Conservation (phyloP, 2,113 vertebrate genomes). For the Elephas maximus region DNA sequence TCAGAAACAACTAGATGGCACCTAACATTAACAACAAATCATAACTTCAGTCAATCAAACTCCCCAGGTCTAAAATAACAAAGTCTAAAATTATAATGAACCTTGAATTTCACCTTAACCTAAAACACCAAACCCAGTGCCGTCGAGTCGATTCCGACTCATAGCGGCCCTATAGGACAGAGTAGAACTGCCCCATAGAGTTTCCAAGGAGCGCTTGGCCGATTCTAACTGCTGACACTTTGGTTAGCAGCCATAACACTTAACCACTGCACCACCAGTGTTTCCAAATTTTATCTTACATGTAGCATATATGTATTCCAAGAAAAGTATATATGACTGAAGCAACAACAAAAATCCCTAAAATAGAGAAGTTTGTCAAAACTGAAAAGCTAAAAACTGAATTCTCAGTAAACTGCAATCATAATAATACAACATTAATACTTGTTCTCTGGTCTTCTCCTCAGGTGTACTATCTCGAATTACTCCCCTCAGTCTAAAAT, state of each 20-base stretch:
- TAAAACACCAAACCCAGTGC: too few relatives aligned
- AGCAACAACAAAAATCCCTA: constrained; percentile 60
- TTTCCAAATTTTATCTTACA: not conserved
- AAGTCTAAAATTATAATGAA: not conserved
- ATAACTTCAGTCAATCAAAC: not conserved
- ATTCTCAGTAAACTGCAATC: not conserved
- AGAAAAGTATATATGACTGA: not conserved
- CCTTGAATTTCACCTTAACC: not conserved
- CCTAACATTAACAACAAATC: too few relatives aligned
- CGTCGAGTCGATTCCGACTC: too few relatives aligned
- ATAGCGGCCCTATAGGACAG: too few relatives aligned
- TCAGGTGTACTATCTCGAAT: not conserved
- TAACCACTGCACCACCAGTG: too few relatives aligned
- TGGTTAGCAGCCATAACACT: too few relatives aligned
- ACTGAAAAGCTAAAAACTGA: constrained; percentile 21
- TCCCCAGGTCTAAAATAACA: not conserved
- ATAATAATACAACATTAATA: constrained; percentile 11
- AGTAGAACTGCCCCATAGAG: too few relatives aligned
- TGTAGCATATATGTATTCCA: not conserved
- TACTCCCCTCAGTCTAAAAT: not conserved
- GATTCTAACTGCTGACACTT: too few relatives aligned
- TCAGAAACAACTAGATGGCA: too few relatives aligned
- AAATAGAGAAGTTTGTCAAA: constrained; percentile 14
- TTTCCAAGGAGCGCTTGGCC: too few relatives aligned
- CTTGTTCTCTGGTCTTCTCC: not conserved